phyloP scores from a whole-genome alignment of 2,113 vertebrate species.

The Morone chrysops region DNA sequence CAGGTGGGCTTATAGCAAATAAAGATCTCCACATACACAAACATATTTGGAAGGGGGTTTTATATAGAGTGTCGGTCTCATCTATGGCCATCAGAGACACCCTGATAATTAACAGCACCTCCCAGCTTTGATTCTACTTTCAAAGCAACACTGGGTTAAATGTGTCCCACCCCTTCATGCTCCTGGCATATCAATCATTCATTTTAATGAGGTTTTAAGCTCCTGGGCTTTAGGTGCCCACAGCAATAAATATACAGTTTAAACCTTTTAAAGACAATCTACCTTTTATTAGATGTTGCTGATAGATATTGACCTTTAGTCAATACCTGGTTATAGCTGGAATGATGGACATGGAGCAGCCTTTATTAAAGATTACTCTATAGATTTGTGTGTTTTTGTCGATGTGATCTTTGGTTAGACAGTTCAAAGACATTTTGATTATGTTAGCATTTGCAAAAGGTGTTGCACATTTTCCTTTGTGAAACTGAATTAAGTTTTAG shows the following conservation, averaged over 20 bases:
- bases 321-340: background rate
- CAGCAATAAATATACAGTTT: slow-evolving; percentile 46
- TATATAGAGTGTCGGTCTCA: slow-evolving; percentile 35
- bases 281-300: slow-evolving; percentile 33
- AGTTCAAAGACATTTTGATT: background rate
- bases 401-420: background rate
- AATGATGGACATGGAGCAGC: slow-evolving; percentile 3
- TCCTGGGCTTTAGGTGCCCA: slow-evolving; percentile 44
- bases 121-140: slow-evolving; percentile 59
- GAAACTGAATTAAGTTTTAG: background rate
- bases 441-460: background rate
- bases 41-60: slow-evolving; percentile 2
- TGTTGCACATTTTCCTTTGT: background rate
- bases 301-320: slow-evolving; percentile 1
- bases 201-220: slow-evolving; percentile 59
- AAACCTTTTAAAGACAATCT: slow-evolving; percentile 38
- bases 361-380: background rate
- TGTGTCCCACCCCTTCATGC: slow-evolving; percentile 14
- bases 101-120: slow-evolving; percentile 71
- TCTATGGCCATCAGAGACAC: slow-evolving; percentile 71
- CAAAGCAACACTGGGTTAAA: slow-evolving; percentile 59
- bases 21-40: slow-evolving; percentile 28
- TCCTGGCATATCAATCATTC: slow-evolving; percentile 68
- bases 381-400: background rate
- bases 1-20: slow-evolving; percentile 37